Base-by-base conservation (phyloP, 2,888 invertebrate species). In the Meta bourneti region DNA sequence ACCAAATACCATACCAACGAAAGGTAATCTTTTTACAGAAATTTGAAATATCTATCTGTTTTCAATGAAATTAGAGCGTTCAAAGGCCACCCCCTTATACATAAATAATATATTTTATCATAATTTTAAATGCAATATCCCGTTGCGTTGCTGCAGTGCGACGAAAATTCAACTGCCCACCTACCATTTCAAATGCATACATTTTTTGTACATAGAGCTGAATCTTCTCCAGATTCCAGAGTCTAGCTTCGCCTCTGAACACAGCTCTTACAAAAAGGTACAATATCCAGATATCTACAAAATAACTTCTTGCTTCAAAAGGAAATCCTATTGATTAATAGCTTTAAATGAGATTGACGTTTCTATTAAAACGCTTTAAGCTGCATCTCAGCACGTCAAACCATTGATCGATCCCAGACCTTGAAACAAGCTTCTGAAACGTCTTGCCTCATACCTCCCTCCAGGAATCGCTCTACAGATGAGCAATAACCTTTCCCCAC, bases 291-390 rank as follows among this genome's bases (percentile, higher is more conserved):
- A 7, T 5, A 61, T 16, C 61, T 61, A 11, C 61, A 9, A 61
- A 61, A 61, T 61, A 61, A 61, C 61, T 61, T 16, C 61, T 61
- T 16, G 16, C 16, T 16, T 61, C 61, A 7, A 5, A 61, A 77
- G 11, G 16, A 13, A 83, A 74, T 9, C 51, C 20, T 19, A 72
- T 74, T 74, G 74, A 83, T 74, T 54, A 74, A 83, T 34, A 16
- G 52, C 51, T 79, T 20, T 20, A 83, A 72, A 54, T 7, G 20
- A 72, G 72, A 83, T 74, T 83, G 52, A 72, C 77, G 72, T 74
- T 74, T 74, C 74, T 72, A 83, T 83, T 83, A 83, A 52, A 72
- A 19, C 20, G 48, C 52, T 34, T 19, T 74, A 54, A 52, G 51
- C 19, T 20, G 51, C 19, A 16, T 72, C 20, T 54, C 16, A 52